Conservation (phyloP, 2,888 invertebrate genomes). For the Hedychridium roseum region DNA sequence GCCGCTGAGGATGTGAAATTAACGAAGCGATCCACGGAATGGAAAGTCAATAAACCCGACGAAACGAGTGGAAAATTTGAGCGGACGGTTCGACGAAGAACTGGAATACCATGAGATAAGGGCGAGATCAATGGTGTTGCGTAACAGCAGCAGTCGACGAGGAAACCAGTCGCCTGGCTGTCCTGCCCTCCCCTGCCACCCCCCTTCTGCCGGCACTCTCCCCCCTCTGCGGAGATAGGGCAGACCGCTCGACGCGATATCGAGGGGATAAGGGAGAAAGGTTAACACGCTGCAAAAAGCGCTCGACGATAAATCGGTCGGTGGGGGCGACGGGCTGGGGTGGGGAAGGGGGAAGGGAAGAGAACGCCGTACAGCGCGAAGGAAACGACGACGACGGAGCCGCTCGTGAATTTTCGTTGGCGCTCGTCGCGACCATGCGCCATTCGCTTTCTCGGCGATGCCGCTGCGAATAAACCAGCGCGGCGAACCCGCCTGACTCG, state of each 20-base stretch:
- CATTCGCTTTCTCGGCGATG: conserved; percentile 21
- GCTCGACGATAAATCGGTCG: conserved; percentile 28
- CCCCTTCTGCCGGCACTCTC: conserved; percentile 24
- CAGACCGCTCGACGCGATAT: conserved; percentile 32
- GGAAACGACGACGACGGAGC: too few species aligned
- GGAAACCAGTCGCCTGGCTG: conserved; percentile 14
- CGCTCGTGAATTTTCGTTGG: conserved; percentile 19
- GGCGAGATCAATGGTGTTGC: conserved; percentile 41
- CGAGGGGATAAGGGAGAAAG: conserved; percentile 11
- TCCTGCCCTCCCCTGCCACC: conserved; percentile 4
- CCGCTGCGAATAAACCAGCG: too few species aligned
- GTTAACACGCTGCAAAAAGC: conserved; percentile 24
- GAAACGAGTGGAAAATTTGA: too few species aligned
- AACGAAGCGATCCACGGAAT: too few species aligned
- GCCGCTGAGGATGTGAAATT: too few species aligned
- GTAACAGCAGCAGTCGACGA: conserved; percentile 38
- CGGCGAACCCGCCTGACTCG: too few species aligned
- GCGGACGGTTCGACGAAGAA: too few species aligned
- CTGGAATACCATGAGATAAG: conserved; percentile 35
- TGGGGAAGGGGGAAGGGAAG: too few species aligned
- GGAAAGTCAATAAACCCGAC: too few species aligned
- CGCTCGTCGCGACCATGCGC: conserved; percentile 23
- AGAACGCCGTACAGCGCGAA: too few species aligned
- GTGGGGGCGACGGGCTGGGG: conserved; percentile 3
- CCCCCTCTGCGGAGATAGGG: conserved; percentile 40